phyloP scores from a whole-genome alignment of 2,888 invertebrate species.

The Drosophila quinaria region DNA sequence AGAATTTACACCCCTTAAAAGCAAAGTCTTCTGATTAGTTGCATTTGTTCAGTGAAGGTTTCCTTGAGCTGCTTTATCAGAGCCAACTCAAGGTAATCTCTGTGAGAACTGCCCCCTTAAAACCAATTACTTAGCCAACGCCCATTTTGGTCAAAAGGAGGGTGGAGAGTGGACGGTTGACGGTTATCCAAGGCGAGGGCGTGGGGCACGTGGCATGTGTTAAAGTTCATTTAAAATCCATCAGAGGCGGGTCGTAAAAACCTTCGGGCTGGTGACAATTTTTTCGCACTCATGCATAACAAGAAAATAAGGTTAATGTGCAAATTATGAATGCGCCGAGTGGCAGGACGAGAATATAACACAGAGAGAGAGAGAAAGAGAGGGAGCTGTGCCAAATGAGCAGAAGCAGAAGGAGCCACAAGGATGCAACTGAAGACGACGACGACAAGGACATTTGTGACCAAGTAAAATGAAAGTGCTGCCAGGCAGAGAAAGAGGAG shows the following conservation, averaged over 20 bases:
- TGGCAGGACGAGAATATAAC: slow-evolving; percentile 34
- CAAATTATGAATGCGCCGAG: slow-evolving; percentile 75
- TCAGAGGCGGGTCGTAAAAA: slow-evolving; percentile 65
- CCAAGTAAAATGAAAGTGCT: slow-evolving; percentile 60
- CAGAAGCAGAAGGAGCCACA: slow-evolving; percentile 28
- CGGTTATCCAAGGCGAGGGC: neutral
- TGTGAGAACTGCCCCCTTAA: slow-evolving; percentile 17
- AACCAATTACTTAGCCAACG: slow-evolving; percentile 74
- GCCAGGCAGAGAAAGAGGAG: slow-evolving; percentile 6
- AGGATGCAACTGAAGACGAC: slow-evolving; percentile 26
- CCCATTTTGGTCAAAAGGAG: slow-evolving; percentile 27
- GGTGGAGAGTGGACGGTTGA: neutral
- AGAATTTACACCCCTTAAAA: neutral
- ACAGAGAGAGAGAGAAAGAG: slow-evolving; percentile 22
- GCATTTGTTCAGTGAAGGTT: slow-evolving; percentile 3
- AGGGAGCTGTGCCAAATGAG: slow-evolving; percentile 49
- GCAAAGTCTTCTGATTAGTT: slow-evolving; percentile 9
- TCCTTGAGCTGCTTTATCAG: slow-evolving; percentile 21
- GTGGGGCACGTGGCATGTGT: slow-evolving; percentile 58
- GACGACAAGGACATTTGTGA: slow-evolving; percentile 56
- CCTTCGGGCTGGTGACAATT: slow-evolving; percentile 65
- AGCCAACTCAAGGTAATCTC: slow-evolving; percentile 51
- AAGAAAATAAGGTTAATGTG: slow-evolving; percentile 79
- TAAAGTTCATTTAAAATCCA: slow-evolving; percentile 81
- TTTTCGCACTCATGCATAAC: slow-evolving; percentile 78